Evolutionary conservation across 2,797 vertebrate genomes (phyloP).

Genomic region (Micropoecilia bifurca): DNA sequence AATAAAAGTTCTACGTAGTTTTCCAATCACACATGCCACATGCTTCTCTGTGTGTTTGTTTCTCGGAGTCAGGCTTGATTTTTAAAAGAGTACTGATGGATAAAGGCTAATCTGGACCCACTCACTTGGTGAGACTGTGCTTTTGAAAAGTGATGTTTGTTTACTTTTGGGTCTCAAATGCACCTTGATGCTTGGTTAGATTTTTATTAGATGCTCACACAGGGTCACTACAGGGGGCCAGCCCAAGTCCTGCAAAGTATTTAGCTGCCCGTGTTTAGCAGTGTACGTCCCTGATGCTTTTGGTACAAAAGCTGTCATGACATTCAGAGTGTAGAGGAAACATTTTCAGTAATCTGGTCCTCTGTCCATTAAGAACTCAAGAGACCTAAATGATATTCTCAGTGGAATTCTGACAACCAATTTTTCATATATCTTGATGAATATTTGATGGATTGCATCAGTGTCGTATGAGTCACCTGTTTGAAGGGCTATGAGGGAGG

Average conservation of each 20-base stretch:
- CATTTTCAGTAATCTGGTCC: slow-evolving; percentile 45
- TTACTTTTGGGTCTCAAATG: slow-evolving; percentile 67
- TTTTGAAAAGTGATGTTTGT: slow-evolving; percentile 70
- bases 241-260: slow-evolving; percentile 56
- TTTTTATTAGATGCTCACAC: slow-evolving; percentile 68
- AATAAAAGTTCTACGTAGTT: neutral
- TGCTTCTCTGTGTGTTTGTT: neutral
- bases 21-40: slow-evolving; percentile 5
- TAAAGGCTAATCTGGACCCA: slow-evolving; percentile 12
- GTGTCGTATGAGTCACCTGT: slow-evolving; percentile 47
- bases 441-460: slow-evolving; percentile 64
- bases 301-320: slow-evolving; percentile 8
- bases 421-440: slow-evolving; percentile 68
- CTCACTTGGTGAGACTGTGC: slow-evolving; percentile 25
- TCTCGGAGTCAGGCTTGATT: neutral
- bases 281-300: slow-evolving; percentile 38
- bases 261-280: slow-evolving; percentile 56
- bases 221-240: slow-evolving; percentile 63
- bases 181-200: slow-evolving; percentile 68
- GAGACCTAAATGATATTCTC: slow-evolving; percentile 60
- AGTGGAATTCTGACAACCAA: slow-evolving; percentile 55
- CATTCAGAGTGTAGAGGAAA: slow-evolving; percentile 4
- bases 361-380: slow-evolving; percentile 54
- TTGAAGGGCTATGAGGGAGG: slow-evolving; percentile 43
- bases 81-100: slow-evolving; percentile 6